Evolutionary conservation across 2,888 invertebrate genomes (phyloP).

Genomic region (Rotaria macrura): DNA sequence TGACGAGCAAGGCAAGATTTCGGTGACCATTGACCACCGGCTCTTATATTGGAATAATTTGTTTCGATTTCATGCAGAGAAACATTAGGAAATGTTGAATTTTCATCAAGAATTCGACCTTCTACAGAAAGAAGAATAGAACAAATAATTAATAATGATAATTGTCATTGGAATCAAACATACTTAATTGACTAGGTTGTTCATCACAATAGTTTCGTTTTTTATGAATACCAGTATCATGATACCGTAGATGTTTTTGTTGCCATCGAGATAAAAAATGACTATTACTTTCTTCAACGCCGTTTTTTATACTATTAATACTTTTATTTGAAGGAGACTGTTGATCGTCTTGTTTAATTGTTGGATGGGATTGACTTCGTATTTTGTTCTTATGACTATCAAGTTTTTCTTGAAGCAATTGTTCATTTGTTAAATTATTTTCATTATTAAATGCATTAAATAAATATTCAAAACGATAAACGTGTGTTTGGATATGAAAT

Average conservation of each 20-base stretch:
- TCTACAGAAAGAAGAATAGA: not conserved
- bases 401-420: not conserved
- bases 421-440: not conserved
- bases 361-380: not conserved
- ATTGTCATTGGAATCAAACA: not conserved
- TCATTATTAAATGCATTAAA: not conserved
- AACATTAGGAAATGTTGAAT: not conserved
- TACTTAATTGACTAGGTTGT: not conserved
- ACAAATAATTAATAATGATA: not conserved
- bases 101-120: not conserved
- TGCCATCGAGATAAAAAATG: not conserved
- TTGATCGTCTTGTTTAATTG: not conserved
- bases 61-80: slow-evolving; percentile 7
- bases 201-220: not conserved
- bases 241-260: not conserved
- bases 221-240: not conserved
- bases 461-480: slow-evolving; percentile 5
- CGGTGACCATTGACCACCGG: slow-evolving; percentile 31
- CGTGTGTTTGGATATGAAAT: not conserved
- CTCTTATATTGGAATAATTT: slow-evolving; percentile 23
- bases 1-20: slow-evolving; percentile 27
- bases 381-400: not conserved
- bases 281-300: not conserved
- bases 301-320: not conserved
- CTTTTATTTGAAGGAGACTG: not conserved